Base-by-base conservation (phyloP, 2,113 vertebrate species). In the Lagopus leucura region DNA sequence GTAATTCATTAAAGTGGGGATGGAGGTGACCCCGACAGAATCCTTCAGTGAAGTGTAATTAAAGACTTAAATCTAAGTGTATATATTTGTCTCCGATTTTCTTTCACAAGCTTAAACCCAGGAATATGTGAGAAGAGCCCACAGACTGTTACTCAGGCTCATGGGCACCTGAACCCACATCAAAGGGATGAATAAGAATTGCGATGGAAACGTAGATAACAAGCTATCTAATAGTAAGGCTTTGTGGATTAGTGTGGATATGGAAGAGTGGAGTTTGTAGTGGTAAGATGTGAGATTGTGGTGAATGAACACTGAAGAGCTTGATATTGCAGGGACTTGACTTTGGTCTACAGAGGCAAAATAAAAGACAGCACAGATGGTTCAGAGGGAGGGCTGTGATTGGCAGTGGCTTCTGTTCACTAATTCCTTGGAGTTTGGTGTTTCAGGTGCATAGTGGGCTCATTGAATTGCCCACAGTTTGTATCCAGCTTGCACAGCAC, bases 11-110 rank as follows among this genome's bases (percentile, higher is more conserved):
- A 34, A 60, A 78, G 73, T 80, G 42, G 73, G 86, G 83, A 40
- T 63, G 48, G 83, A 94, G 63, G 78, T 94, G 74, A 78, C 86
- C 70, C 77, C 2, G 2, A 65, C 81, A 86, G 48, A 48, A 45
- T 92, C 70, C 43, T 89, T 82, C 54, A 61, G 34, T 54, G 25
- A 93, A 10, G 28, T 75, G n/a, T 73, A 88, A 75, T 82, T 60
- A 78, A 43, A 48, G 73, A 19, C 77, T 74, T 74, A 93, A 91
- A 90, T 60, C 16, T 38, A 50, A 70, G 40, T 50, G 20, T 60
- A 22, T 42, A 6, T 79, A n/a, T 92, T 88, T 91, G 74, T 79
- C 71, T 43, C 71, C 87, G 63, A 87, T 87, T 89, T 58, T 89
- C 16, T 28, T 89, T 87, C 38, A 18, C 5, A 4, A 82, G 40